phyloP scores from a whole-genome alignment of 2,113 vertebrate genomes.

The Sylvietta virens region DNA sequence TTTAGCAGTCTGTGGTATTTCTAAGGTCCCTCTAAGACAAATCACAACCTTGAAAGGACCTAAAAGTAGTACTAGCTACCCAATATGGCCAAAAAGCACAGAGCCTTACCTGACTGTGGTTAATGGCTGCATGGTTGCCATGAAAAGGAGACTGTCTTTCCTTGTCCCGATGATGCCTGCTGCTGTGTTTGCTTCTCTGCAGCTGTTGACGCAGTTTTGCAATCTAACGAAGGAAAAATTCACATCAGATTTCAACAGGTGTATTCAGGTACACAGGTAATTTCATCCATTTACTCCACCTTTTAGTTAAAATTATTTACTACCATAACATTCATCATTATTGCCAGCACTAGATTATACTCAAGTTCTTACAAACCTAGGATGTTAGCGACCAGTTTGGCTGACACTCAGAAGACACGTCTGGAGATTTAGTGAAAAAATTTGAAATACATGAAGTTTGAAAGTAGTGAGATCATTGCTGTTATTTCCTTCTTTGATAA shows the following conservation, averaged over 20 bases:
- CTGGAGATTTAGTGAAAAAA: background rate
- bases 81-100: background rate
- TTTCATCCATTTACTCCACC: background rate
- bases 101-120: conserved; percentile 88
- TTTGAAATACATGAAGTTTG: background rate
- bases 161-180: conserved; percentile 95
- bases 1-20: background rate
- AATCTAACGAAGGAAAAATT: conserved; percentile 74
- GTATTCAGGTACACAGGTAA: background rate
- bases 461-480: background rate
- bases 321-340: background rate
- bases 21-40: background rate
- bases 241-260: background rate
- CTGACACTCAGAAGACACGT: background rate
- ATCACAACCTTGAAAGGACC: background rate
- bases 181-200: conserved; percentile 98
- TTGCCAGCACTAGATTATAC: background rate
- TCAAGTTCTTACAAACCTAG: background rate
- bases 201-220: conserved; percentile 96
- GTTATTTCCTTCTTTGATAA: background rate
- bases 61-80: background rate
- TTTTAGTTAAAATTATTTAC: background rate
- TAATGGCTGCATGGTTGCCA: conserved; percentile 93
- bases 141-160: conserved; percentile 98
- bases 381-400: background rate